Percentiles rank a stretch among this genome's conserved stretches.
These are phyloP conservation scores for Matsumurasca onukii DNA, from an alignment of 1,140 invertebrate genomes.

Conservation along the genomic window DNA sequence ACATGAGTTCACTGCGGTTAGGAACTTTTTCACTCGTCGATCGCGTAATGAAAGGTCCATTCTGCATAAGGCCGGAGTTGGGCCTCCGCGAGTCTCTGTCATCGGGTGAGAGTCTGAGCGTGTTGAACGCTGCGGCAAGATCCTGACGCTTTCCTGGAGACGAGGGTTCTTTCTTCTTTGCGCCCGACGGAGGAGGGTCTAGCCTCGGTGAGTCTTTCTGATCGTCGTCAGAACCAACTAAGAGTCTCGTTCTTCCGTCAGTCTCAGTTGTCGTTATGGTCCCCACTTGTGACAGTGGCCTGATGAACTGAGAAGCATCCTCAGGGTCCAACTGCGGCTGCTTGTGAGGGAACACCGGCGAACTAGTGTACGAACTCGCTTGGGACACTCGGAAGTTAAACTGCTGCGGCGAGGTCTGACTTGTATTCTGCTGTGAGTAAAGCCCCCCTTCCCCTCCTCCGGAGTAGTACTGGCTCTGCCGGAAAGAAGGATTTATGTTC, in stretches of 20 bases:
- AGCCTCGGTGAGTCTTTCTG: conserved; percentile 47
- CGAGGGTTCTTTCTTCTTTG: conserved; percentile 30
- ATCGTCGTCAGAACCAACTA: conserved; percentile 49
- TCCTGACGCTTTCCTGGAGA: conserved; percentile 26
- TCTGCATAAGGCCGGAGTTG: conserved; percentile 17
- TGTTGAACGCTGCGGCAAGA: conserved; percentile 36
- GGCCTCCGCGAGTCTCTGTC: conserved; percentile 24
- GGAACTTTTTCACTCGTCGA: conserved; percentile 83
- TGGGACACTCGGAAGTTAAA: conserved; percentile 47
- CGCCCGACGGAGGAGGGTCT: conserved; percentile 48
- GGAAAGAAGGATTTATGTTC: conserved; percentile 46
- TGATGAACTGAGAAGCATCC: conserved; percentile 59
- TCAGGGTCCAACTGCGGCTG: background rate
- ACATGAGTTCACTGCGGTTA: conserved; percentile 78
- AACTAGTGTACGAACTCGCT: conserved; percentile 49
- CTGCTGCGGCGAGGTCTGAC: conserved; percentile 45
- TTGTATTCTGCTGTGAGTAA: background rate
- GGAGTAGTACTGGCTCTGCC: conserved; percentile 33
- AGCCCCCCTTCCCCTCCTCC: background rate
- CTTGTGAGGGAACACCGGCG: conserved; percentile 43
- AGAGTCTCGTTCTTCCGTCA: conserved; percentile 56
- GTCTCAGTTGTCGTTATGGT: conserved; percentile 58
- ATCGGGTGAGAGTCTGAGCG: conserved; percentile 24
- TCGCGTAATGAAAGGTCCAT: conserved; percentile 65
- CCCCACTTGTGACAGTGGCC: conserved; percentile 63